phyloP scores from a whole-genome alignment of 1,140 invertebrate genomes.

The Oryctes rhinoceros region DNA sequence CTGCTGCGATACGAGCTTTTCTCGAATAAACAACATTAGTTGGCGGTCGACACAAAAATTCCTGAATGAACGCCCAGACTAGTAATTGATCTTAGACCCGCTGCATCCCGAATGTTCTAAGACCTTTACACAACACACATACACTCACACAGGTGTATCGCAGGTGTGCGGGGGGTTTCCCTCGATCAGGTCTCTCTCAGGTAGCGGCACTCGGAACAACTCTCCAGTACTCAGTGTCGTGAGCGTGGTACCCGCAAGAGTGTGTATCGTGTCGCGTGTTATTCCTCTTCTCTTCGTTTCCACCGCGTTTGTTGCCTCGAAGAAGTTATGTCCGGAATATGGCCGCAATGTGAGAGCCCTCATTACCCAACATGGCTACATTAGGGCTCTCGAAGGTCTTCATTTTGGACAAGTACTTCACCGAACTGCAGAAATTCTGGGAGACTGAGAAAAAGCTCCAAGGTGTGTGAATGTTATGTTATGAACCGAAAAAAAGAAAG shows the following conservation, averaged over 20 bases:
- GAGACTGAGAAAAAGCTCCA: conserved; percentile 95
- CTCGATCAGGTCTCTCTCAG: conserved; percentile 37
- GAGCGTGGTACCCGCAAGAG: conserved; percentile 38
- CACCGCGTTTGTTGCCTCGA: conserved; percentile 45
- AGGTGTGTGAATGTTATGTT: conserved; percentile 69
- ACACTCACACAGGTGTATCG: conserved; percentile 18
- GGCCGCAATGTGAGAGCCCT: conserved; percentile 51
- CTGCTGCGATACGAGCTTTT: neutral
- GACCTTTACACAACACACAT: conserved; percentile 29
- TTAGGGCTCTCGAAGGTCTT: conserved; percentile 94
- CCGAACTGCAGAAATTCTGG: conserved; percentile 95
- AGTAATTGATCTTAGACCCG: conserved; percentile 36
- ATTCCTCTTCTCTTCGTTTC: conserved; percentile 29
- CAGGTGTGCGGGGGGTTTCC: conserved; percentile 35
- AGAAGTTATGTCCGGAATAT: conserved; percentile 55
- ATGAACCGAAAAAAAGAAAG: conserved; percentile 6
- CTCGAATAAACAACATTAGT: neutral
- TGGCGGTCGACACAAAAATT: conserved; percentile 1
- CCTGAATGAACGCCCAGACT: conserved; percentile 23
- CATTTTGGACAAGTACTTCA: conserved; percentile 97
- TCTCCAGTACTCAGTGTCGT: conserved; percentile 41
- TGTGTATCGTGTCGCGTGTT: conserved; percentile 40
- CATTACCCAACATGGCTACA: conserved; percentile 76
- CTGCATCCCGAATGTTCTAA: conserved; percentile 36
- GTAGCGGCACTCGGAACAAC: conserved; percentile 36